phyloP scores from a whole-genome alignment of 1,140 invertebrate genomes.

The Theocolax elegans region DNA sequence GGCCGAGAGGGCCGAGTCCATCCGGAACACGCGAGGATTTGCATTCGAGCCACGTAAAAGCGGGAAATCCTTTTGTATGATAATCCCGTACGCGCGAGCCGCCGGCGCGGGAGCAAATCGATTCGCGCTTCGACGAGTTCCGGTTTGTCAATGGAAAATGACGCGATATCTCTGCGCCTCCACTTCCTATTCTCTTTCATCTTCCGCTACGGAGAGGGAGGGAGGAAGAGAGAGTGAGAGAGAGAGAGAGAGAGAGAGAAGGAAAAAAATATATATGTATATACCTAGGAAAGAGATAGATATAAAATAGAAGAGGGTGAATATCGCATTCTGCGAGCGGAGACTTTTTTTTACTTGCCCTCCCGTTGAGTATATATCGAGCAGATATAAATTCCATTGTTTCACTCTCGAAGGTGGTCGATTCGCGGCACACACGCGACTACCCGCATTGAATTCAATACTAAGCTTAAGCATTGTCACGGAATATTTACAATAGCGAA shows the following conservation, averaged over 20 bases:
- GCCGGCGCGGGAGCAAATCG: slow-evolving; percentile 48
- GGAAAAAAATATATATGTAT: too few species aligned
- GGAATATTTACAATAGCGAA: slow-evolving; percentile 47
- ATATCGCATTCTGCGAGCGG: neutral
- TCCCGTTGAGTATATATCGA: slow-evolving; percentile 39
- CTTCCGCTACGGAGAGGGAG: slow-evolving; percentile 1
- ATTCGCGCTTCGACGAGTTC: slow-evolving; percentile 54
- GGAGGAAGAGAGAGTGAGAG: neutral
- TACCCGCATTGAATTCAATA: slow-evolving; percentile 53
- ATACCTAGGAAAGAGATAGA: neutral
- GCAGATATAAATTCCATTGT: slow-evolving; percentile 54
- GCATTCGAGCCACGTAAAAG: slow-evolving; percentile 56
- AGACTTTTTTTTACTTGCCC: slow-evolving; percentile 1
- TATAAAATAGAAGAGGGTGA: neutral
- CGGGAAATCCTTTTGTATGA: slow-evolving; percentile 56
- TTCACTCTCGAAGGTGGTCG: slow-evolving; percentile 45
- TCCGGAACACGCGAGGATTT: slow-evolving; percentile 48
- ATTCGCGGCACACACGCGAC: slow-evolving; percentile 34
- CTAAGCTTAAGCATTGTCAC: slow-evolving; percentile 43
- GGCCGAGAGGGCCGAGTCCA: slow-evolving; percentile 35
- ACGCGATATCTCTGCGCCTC: slow-evolving; percentile 44
- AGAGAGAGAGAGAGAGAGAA: neutral
- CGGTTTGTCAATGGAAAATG: slow-evolving; percentile 52
- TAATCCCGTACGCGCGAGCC: slow-evolving; percentile 46
- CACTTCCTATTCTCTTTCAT: slow-evolving; percentile 38